Evolutionary conservation across 1,140 invertebrate species (phyloP), one percentile per base, ranked within the genome.

Genomic region (Holcopasites calliopsidis): DNA sequence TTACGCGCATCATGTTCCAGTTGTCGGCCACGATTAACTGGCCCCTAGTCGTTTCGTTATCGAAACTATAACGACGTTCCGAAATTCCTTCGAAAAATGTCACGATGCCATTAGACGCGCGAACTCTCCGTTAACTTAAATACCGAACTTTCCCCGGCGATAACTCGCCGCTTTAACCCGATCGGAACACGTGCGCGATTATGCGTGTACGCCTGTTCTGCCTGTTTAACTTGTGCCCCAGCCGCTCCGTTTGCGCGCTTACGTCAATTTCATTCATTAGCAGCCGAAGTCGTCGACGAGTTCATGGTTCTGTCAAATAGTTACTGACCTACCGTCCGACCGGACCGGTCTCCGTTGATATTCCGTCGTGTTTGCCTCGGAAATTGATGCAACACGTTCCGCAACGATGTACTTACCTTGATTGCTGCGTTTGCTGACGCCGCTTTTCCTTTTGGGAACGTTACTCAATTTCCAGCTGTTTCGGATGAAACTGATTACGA

Each of bases 71-170:
- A n/a, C 10, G 28, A 18, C 38, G 44, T 2, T 16, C 23, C 5
- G 26, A 31, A 64, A 64, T 47, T 64, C 26, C 0, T 1, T 8
- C 10, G n/a, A 7, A n/a, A 35, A 57, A 38, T 66, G 62, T 3
- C 26, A 2, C 13, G 31, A 55, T 54, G 47, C 7, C 31, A 35
- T 73, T 65, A 33, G 18, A n/a, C 68, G 21, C 11, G 21, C 0
- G n/a, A 50, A 23, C n/a, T n/a, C 47, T 16, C 28, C 50, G 62
- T 66, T 57, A 74, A 66, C 71, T 74, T 74, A 74, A 74, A 66
- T 47, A 74, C 18, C 61, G 13, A 66, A 74, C 61, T 57, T 66
- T 21, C 21, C 1, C 44, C 16, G 16, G n/a, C 44, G 44, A 66
- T 55, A 66, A 55, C 61, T 66, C 61, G 50, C 10, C 16, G 28